These are phyloP conservation scores for Poeciliopsis infans DNA, from an alignment of 2,797 vertebrate species.

Conservation along the genomic window DNA sequence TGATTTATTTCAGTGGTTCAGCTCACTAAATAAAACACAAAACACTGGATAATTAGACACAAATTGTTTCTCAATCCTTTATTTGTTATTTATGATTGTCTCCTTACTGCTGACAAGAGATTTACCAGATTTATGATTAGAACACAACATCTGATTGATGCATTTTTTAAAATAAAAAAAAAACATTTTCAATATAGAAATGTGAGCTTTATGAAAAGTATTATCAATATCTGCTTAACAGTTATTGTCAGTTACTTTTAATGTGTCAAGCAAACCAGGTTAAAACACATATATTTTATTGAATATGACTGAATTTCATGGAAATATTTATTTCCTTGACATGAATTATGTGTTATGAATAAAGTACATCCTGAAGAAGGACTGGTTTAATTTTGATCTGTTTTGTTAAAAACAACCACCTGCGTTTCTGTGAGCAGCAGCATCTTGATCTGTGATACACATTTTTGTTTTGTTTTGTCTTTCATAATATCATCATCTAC, in stretches of 20 bases:
- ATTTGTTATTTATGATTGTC: not conserved
- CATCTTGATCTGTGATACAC: not conserved
- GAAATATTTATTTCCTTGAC: not conserved
- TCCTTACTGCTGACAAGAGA: not conserved
- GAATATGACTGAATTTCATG: not conserved
- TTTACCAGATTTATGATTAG: not conserved
- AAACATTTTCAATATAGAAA: not conserved
- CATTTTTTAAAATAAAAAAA: not conserved
- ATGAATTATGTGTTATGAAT: not conserved
- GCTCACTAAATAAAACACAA: not conserved
- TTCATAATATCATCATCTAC: not conserved
- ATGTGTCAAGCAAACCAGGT: no score
- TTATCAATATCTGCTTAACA: not conserved
- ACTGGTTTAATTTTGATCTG: not conserved
- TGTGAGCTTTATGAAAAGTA: not conserved
- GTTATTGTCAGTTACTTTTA: not conserved
- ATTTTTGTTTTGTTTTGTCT: not conserved
- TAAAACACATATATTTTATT: not conserved
- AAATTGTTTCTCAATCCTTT: not conserved
- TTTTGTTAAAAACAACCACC: not conserved
- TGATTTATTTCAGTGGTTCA: not conserved
- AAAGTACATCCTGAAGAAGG: not conserved
- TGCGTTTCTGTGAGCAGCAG: not conserved
- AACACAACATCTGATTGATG: not conserved
- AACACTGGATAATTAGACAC: not conserved